Evolutionary conservation across 2,113 vertebrate genomes (phyloP).

Genomic region (Stigmatopora argus): DNA sequence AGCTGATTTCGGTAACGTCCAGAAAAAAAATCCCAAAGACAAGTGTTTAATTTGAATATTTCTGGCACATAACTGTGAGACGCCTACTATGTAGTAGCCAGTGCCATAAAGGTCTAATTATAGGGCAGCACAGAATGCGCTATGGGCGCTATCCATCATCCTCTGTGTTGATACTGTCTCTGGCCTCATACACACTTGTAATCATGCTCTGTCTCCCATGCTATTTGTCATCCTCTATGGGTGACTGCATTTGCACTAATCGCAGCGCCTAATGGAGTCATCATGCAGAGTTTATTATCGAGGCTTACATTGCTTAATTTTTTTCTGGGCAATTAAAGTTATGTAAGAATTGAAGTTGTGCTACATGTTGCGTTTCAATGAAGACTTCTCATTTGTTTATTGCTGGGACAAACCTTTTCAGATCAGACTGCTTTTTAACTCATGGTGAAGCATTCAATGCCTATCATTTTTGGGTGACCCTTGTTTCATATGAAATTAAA

Average conservation of each 20-base stretch:
- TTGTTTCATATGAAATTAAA: no score
- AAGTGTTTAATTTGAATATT: conserved; percentile 42
- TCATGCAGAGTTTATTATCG: conserved; percentile 4
- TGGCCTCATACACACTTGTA: conserved; percentile 43
- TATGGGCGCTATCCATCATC: conserved; percentile 50
- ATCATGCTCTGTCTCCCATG: conserved; percentile 49
- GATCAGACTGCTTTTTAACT: not conserved
- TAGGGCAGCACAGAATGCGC: conserved; percentile 42
- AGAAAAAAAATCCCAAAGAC: conserved; percentile 15
- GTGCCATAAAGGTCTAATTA: conserved; percentile 58
- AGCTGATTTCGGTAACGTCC: not conserved
- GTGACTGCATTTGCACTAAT: conserved; percentile 47
- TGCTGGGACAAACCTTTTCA: not conserved
- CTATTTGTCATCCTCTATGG: conserved; percentile 56
- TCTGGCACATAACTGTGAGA: conserved; percentile 48
- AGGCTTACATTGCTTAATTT: conserved; percentile 2
- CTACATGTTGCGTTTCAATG: not conserved
- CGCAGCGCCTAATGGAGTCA: conserved; percentile 31
- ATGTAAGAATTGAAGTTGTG: not conserved
- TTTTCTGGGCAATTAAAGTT: not conserved
- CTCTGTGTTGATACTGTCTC: conserved; percentile 51
- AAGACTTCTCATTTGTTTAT: not conserved
- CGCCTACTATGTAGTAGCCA: conserved; percentile 44
- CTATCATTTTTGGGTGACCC: not conserved
- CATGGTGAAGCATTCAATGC: not conserved